These are phyloP conservation scores for Podarcis raffonei DNA, from an alignment of 2,113 vertebrate species.

Conservation along the genomic window DNA sequence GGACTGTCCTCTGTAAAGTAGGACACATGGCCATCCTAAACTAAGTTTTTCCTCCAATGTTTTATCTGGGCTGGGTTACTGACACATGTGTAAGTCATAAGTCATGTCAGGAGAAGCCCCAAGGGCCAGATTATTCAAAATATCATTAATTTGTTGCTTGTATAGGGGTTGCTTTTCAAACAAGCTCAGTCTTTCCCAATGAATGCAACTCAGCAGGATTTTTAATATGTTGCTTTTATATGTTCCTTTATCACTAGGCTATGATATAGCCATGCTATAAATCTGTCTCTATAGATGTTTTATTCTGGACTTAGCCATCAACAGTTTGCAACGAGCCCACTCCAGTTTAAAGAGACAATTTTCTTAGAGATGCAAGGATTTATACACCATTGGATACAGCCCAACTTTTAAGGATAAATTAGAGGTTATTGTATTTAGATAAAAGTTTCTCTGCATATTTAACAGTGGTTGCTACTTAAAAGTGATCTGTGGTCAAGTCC, in stretches of 20 bases:
- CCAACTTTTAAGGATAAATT: conserved; percentile 21
- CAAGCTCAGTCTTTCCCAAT: neutral
- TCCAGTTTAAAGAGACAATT: neutral
- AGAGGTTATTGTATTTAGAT: conserved; percentile 5
- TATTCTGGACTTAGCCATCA: neutral
- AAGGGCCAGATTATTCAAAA: neutral
- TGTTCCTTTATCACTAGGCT: neutral
- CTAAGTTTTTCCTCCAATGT: too few species aligned
- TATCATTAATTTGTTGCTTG: neutral
- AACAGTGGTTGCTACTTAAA: conserved; percentile 12
- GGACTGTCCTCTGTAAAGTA: too few species aligned
- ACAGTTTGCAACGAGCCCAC: neutral
- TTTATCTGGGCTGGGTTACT: neutral
- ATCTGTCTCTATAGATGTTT: neutral
- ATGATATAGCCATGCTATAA: neutral
- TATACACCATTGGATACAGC: neutral
- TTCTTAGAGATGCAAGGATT: neutral
- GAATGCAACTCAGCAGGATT: neutral
- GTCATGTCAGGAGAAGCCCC: too few species aligned
- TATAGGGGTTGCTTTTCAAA: neutral
- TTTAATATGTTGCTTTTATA: neutral
- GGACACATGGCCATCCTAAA: too few species aligned
- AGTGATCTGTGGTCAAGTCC: conserved; percentile 3
- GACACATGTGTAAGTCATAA: neutral
- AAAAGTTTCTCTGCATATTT: conserved; percentile 16